Base-by-base conservation (phyloP, 2,888 invertebrate species). In the Troilus luridus region DNA sequence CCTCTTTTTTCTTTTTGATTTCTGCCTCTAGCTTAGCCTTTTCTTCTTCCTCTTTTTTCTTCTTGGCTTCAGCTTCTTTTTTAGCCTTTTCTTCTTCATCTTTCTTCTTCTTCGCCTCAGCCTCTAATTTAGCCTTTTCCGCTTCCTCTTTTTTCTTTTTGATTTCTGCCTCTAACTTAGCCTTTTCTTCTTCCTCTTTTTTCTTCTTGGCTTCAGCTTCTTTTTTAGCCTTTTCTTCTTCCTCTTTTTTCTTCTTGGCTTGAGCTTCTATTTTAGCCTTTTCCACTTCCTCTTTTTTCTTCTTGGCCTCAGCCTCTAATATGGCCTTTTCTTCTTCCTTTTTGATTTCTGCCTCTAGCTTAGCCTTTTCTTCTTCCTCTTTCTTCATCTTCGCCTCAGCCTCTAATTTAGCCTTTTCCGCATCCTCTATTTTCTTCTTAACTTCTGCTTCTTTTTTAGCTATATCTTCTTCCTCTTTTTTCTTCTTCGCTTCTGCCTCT, bases 171-270 rank as follows among this genome's bases (percentile, higher is more conserved):
- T 58, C 24, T n/a, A 12, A 0, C 8, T 54, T 59, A 27, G 88
- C 17, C 9, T 88, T 88, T 88, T 88, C 93, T 6, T 94, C 94
- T 27, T 94, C 93, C 85, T 92, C 92, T 62, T 93, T 92, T 54
- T 91, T 90, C 56, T 94, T 90, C 88, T 92, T 92, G 54, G 8
- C 91, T 89, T 92, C 89, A 58, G 85, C 90, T 89, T 91, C 93
- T 91, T 93, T 94, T 77, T 93, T 94, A 91, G 91, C 94, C 94
- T 56, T 94, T 93, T 17, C 94, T 93, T 92, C 93, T 90, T 93
- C 92, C 88, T 93, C 93, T 41, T 94, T 94, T 91, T 94, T 94
- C 92, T 92, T 90, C 91, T 93, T 93, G 91, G 41, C 24, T n/a
- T 92, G 92, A 77, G 91, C 92, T 81, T 92, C 91, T 56, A 88